Percentiles rank a stretch among this genome's conserved stretches.
These are phyloP conservation scores for Chiloscyllium punctatum DNA, from an alignment of 2,797 vertebrate genomes.

Conservation along the genomic window DNA sequence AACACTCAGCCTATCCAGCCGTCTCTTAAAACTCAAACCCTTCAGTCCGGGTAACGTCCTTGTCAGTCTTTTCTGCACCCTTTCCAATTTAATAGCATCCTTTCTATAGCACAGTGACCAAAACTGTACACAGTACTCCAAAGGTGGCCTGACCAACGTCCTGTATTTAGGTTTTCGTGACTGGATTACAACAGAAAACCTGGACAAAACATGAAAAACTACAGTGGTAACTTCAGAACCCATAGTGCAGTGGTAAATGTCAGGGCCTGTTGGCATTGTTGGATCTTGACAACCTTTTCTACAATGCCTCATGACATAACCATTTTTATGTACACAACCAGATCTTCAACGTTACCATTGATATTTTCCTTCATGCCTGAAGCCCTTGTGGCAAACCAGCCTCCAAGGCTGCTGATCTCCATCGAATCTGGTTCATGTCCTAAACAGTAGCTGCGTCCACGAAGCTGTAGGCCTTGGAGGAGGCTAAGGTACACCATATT, in stretches of 20 bases:
- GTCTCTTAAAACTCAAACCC: too few relatives aligned
- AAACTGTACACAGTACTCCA: too few relatives aligned
- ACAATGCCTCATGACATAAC: conserved; percentile 90
- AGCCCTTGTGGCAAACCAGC: conserved; percentile 94
- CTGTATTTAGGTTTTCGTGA: neutral
- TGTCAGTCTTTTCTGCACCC: too few relatives aligned
- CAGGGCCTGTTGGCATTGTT: conserved; percentile 91
- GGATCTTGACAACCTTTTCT: conserved; percentile 95
- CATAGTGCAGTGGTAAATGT: conserved; percentile 97
- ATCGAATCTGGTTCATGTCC: conserved; percentile 97
- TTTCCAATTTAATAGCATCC: too few relatives aligned
- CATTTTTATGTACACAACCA: conserved; percentile 96
- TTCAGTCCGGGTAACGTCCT: too few relatives aligned
- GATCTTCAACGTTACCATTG: conserved; percentile 97
- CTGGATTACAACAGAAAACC: neutral
- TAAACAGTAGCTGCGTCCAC: conserved; percentile 90
- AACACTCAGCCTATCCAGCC: too few relatives aligned
- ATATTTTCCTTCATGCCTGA: conserved; percentile 99
- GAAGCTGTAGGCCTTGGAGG: conserved; percentile 61
- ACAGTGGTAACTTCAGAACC: conserved; percentile 87
- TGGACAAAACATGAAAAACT: neutral
- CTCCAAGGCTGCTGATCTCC: conserved; percentile 96
- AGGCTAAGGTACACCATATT: too few relatives aligned
- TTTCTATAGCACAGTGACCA: too few relatives aligned
- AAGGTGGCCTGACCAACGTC: too few relatives aligned